A percentile compares a stretch with the other conserved stretches of the same genome.
Evolutionary conservation across 2,888 invertebrate species (phyloP).

Genomic region (Elysia crispata): DNA sequence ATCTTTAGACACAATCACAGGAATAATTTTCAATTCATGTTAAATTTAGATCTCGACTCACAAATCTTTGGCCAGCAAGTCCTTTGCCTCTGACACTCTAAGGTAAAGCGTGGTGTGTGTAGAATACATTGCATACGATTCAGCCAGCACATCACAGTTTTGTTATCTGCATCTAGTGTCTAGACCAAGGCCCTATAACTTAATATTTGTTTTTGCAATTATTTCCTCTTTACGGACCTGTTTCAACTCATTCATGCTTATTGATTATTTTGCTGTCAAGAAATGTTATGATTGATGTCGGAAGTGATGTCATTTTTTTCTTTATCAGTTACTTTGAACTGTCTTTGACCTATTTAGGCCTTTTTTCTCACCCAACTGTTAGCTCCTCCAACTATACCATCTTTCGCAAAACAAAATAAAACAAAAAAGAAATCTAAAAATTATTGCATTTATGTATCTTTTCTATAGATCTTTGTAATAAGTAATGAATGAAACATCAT

Average conservation of each 20-base stretch:
- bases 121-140: conserved; percentile 53
- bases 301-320: conserved; percentile 44
- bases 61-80: conserved; percentile 64
- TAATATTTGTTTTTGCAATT: not conserved
- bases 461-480: too few relatives aligned
- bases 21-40: too few relatives aligned
- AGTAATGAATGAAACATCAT: too few relatives aligned
- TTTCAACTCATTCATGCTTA: conserved; percentile 26
- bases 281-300: conserved; percentile 43
- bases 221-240: conserved; percentile 24
- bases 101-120: conserved; percentile 64
- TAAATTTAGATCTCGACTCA: conserved; percentile 50
- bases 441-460: too few relatives aligned
- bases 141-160: not conserved
- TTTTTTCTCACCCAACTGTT: too few relatives aligned
- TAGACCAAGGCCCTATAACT: conserved; percentile 4
- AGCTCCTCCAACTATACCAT: too few relatives aligned
- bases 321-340: conserved; percentile 27
- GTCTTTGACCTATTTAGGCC: not conserved
- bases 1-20: too few relatives aligned
- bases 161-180: not conserved
- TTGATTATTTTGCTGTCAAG: conserved; percentile 39
- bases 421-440: too few relatives aligned
- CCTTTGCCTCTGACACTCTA: conserved; percentile 65
- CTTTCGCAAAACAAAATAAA: too few relatives aligned